phyloP scores from a whole-genome alignment of 2,113 vertebrate genomes.

The Periophthalmodon schlosseri region DNA sequence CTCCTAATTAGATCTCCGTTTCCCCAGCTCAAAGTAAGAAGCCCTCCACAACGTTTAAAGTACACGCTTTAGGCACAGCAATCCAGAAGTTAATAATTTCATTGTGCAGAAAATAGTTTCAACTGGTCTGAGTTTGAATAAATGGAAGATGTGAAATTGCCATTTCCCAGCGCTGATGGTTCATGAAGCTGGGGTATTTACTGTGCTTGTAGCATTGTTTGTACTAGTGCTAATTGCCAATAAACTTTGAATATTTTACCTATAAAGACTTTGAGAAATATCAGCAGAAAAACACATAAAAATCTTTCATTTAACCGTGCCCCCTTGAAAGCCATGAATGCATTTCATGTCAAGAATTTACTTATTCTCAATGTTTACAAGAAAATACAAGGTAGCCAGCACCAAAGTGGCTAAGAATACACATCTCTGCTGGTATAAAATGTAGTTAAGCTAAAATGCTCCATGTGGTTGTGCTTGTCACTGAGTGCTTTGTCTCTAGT shows the following conservation, averaged over 20 bases:
- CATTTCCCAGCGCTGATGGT: no score
- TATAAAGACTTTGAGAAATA: no score
- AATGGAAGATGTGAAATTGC: not conserved
- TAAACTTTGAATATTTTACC: no score
- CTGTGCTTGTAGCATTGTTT: no score
- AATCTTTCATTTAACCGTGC: not conserved
- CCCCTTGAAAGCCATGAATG: not conserved
- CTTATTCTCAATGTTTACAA: not conserved
- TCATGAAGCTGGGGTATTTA: no score
- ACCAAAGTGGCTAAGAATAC: not conserved
- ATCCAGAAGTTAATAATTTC: not conserved
- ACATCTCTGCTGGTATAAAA: not conserved
- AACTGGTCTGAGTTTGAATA: not conserved
- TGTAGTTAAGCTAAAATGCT: no score
- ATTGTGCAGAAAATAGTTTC: not conserved
- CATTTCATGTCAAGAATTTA: not conserved
- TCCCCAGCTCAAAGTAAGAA: constrained; percentile 24
- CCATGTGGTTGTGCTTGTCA: no score
- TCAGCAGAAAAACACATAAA: no score
- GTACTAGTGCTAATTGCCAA: no score
- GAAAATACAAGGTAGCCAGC: not conserved
- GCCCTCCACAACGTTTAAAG: constrained; percentile 25
- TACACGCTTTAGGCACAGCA: constrained; percentile 37
- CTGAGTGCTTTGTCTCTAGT: no score
- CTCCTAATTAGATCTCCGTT: constrained; percentile 56